These are phyloP conservation scores for Alsophila aescularia DNA, from an alignment of 2,888 invertebrate species.

Conservation along the genomic window DNA sequence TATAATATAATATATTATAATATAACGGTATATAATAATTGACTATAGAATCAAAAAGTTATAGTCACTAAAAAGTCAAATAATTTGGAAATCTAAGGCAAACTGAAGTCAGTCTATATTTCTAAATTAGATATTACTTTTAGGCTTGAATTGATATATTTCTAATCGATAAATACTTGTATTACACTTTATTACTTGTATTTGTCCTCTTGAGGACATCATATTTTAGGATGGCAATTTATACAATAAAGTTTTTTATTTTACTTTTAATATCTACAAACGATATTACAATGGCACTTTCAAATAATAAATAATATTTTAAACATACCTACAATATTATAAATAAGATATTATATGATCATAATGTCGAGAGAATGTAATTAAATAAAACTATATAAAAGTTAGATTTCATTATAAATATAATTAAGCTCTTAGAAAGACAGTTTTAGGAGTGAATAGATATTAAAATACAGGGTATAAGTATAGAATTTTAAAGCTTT, in stretches of 20 bases:
- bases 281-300: constrained; percentile 5
- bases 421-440: constrained; percentile 19
- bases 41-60: constrained; percentile 36
- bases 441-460: constrained; percentile 7
- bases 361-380: not conserved
- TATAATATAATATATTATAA: constrained; percentile 8
- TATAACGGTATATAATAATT: constrained; percentile 36
- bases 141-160: constrained; percentile 4
- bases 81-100: constrained; percentile 43
- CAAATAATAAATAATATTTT: not conserved
- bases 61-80: constrained; percentile 18
- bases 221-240: too few relatives aligned
- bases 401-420: not conserved
- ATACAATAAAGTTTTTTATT: not conserved
- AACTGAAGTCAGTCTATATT: constrained; percentile 59
- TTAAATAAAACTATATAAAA: not conserved
- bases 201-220: too few relatives aligned
- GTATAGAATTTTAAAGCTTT: constrained; percentile 25
- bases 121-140: constrained; percentile 27
- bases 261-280: not conserved
- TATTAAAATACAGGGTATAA: constrained; percentile 9
- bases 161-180: not conserved
- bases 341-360: too few relatives aligned
- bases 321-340: too few relatives aligned
- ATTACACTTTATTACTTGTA: not conserved